Evolutionary conservation across 2,797 vertebrate genomes (phyloP).

Genomic region (Pseudotriccus pelzelni): DNA sequence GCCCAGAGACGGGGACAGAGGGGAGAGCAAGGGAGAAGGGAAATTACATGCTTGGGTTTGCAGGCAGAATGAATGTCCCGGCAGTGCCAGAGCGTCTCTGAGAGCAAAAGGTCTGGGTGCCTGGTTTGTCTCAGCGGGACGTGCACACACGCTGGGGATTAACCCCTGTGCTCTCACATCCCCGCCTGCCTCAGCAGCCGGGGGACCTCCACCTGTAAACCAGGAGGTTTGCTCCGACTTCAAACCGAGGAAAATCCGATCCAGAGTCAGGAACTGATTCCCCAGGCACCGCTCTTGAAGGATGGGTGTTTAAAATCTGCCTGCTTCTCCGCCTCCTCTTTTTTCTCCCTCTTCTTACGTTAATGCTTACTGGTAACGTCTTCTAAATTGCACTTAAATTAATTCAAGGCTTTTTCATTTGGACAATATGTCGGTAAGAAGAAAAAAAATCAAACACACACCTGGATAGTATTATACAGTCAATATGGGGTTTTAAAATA

Average conservation of each 20-base stretch:
- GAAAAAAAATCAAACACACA: neutral
- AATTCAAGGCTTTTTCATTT: neutral
- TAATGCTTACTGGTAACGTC: neutral
- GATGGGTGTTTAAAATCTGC: neutral
- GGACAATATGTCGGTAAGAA: neutral
- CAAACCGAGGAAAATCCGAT: neutral
- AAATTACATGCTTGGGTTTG: constrained; percentile 59
- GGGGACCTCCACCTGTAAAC: neutral
- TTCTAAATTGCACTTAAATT: neutral
- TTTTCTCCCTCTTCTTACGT: neutral
- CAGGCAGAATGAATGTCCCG: constrained; percentile 6
- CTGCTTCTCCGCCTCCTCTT: neutral
- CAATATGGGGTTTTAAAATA: neutral
- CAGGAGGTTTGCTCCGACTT: neutral
- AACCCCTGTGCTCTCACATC: constrained; percentile 2
- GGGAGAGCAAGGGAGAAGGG: neutral
- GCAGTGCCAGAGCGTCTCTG: neutral
- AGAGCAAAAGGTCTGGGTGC: neutral
- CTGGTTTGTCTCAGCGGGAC: neutral
- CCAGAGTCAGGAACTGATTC: neutral
- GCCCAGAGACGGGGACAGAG: neutral
- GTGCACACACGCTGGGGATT: neutral
- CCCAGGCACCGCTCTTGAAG: neutral
- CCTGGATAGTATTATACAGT: neutral
- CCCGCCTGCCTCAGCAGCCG: neutral